phyloP scores from a whole-genome alignment of 2,797 vertebrate species.

The Acridotheres tristis region DNA sequence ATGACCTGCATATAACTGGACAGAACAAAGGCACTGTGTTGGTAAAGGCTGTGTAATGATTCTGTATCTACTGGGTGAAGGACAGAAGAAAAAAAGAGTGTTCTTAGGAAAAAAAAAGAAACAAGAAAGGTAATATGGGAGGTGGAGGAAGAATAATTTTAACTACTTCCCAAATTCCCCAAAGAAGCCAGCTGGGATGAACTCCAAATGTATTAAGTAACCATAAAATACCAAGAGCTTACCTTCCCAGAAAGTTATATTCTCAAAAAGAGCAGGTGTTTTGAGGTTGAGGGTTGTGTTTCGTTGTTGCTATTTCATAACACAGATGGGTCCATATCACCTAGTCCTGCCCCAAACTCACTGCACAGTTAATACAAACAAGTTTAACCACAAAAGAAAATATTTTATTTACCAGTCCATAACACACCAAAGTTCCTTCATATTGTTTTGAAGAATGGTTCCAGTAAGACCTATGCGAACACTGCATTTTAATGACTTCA shows the following conservation, averaged over 20 bases:
- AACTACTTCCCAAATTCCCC: background rate
- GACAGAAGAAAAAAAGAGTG: background rate
- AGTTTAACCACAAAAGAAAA: background rate
- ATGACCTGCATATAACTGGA: background rate
- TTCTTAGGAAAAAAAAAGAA: rapidly evolving
- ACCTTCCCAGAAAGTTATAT: background rate
- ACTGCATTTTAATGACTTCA: constrained; percentile 88
- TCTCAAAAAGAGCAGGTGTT: background rate
- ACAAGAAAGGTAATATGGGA: background rate
- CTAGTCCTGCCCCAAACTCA: background rate
- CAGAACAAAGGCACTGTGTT: background rate
- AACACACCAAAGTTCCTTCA: constrained; percentile 97
- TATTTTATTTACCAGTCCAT: constrained; percentile 89
- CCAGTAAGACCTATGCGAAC: constrained; percentile 94
- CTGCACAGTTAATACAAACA: background rate
- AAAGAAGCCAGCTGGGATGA: background rate
- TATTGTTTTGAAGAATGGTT: constrained; percentile 95
- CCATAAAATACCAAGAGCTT: background rate
- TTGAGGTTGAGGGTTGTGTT: background rate
- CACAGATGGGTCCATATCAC: background rate
- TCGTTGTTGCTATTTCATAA: background rate
- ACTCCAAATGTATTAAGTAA: background rate
- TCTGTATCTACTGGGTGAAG: background rate
- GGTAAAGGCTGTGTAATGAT: background rate
- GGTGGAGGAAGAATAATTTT: background rate